Evolutionary conservation across 1,140 invertebrate species (phyloP).

Genomic region (Medauroidea extradentata): DNA sequence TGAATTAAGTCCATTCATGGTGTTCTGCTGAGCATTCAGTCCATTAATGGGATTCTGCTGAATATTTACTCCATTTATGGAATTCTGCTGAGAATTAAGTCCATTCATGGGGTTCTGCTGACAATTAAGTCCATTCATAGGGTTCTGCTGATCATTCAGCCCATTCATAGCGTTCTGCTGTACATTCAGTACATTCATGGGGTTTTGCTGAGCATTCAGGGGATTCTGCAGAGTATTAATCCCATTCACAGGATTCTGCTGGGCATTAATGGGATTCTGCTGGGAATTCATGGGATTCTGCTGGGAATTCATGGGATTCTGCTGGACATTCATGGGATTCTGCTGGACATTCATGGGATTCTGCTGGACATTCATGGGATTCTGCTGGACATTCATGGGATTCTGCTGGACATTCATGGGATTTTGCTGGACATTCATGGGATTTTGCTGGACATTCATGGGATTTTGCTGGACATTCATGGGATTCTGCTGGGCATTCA

Average conservation of each 20-base stretch:
- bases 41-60: background rate
- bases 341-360: background rate
- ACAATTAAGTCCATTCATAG: background rate
- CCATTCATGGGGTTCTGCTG: too few relatives aligned
- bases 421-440: background rate
- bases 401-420: background rate
- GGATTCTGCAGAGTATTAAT: too few relatives aligned
- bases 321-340: background rate
- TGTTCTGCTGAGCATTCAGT: background rate
- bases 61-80: too few relatives aligned
- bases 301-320: background rate
- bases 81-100: too few relatives aligned
- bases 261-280: background rate
- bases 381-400: background rate
- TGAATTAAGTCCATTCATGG: background rate
- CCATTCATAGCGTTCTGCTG: too few relatives aligned
- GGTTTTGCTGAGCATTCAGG: too few relatives aligned
- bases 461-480: too few relatives aligned
- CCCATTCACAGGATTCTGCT: background rate
- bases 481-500: background rate
- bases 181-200: too few relatives aligned
- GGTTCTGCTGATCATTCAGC: background rate
- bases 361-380: too few relatives aligned
- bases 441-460: background rate
- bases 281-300: background rate